Conservation (phyloP, 2,113 vertebrate genomes). For the Tursiops truncatus region DNA sequence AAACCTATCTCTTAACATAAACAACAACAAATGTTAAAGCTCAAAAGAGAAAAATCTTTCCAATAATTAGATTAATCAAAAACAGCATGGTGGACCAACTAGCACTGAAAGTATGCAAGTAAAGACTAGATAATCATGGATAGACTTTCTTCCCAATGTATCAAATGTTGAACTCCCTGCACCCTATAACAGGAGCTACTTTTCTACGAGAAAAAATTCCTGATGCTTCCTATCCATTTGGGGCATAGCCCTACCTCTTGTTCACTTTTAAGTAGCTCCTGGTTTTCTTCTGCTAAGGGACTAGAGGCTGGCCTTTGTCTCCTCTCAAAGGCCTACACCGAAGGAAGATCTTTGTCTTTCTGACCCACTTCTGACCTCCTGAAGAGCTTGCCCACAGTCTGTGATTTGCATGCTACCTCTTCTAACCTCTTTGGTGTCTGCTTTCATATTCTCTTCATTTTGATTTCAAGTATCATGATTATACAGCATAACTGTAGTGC, state of each 20-base stretch:
- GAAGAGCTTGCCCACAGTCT: not conserved
- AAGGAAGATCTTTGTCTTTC: not conserved
- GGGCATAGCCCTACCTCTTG: not conserved
- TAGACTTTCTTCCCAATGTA: not conserved
- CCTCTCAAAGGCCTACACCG: not conserved
- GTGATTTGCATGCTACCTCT: not conserved
- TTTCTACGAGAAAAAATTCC: not conserved
- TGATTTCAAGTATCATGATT: conserved; percentile 13
- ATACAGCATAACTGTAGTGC: not conserved
- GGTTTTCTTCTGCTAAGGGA: not conserved
- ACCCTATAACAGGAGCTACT: not conserved
- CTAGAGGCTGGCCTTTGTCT: not conserved
- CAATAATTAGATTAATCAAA: not conserved
- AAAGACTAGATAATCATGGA: not conserved
- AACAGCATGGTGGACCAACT: not conserved
- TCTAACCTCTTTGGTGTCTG: not conserved
- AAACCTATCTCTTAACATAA: not conserved
- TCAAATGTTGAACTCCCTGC: not conserved
- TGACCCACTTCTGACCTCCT: not conserved
- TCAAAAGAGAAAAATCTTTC: not conserved
- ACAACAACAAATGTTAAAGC: not conserved
- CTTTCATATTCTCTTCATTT: not conserved
- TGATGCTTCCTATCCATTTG: not conserved
- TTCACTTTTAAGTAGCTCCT: not conserved
- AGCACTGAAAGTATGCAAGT: not conserved